phyloP scores from a whole-genome alignment of 1,140 invertebrate genomes.

The Philaenus spumarius region DNA sequence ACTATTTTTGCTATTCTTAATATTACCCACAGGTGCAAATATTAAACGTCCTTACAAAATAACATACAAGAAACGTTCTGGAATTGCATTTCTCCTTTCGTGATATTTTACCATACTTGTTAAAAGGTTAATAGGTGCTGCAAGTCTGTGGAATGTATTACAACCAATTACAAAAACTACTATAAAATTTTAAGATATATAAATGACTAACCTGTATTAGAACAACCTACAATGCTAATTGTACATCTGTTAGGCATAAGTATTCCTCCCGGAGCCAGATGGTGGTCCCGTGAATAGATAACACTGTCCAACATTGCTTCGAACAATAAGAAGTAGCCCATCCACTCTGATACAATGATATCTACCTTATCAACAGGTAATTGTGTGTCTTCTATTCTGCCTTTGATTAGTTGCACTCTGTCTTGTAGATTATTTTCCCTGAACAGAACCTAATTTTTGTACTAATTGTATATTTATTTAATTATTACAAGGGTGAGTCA shows the following conservation, averaged over 20 bases:
- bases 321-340: constrained; percentile 98
- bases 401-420: constrained; percentile 70
- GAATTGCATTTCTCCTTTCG: no score
- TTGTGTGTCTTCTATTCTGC: constrained; percentile 83
- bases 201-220: constrained; percentile 54
- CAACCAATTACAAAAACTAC: no score
- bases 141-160: no score
- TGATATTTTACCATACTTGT: no score
- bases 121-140: no score
- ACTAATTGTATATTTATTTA: no score
- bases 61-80: no score
- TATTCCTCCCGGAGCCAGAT: constrained; percentile 69
- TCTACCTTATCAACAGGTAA: constrained; percentile 82
- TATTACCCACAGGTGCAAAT: not conserved
- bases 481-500: no score
- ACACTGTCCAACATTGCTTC: constrained; percentile 96
- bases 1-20: no score
- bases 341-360: constrained; percentile 98
- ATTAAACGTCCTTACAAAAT: not conserved
- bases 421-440: constrained; percentile 68
- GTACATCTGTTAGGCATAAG: constrained; percentile 87
- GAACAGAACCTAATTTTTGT: constrained; percentile 31
- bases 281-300: constrained; percentile 86
- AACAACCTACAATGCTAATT: constrained; percentile 80
- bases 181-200: not conserved